Evolutionary conservation across 2,797 vertebrate genomes (phyloP), one percentile per base, ranked within the genome.

Genomic region (Phataginus tricuspis): DNA sequence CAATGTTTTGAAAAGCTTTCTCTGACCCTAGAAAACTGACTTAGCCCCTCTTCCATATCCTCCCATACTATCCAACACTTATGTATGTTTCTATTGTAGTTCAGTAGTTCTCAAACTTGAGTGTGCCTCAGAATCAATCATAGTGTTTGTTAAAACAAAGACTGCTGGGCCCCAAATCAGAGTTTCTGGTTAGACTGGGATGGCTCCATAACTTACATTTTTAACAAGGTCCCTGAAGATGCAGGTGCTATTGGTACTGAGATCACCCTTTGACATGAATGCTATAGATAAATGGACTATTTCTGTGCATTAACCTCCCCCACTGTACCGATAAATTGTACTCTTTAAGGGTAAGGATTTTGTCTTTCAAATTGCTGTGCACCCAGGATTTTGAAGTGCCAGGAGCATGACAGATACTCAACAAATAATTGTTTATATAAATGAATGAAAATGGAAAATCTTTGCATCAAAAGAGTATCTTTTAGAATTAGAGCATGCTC

Each of bases 401-500:
- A 63, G 59, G 57, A 84, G 27, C 37, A 29, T 45, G 57, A 64
- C 2, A 83, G 29, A 53, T 37, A 72, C 16, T 86, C 8, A 74
- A 77, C 37, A 69, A 59, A 79, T 51, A 78, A 51, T 69, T 39
- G 29, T 27, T 71, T 80, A 69, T 34, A 84, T 80, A 13, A 87
- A 74, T 78, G 34, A 80, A 72, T 15, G 1, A 64, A 97, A 61
- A 37, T 34, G 16, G 75, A 49, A 77, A 69, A 92, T 85, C 23
- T 61, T 85, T 63, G 42, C 27, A 71, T 57, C 12, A 29, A 75
- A 19, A 84, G 63, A 90, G 68, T 51, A 57, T 29, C 57, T 92
- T 95, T 94, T 87, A 94, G 61, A 87, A 83, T 75, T 72, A 63
- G 23, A 74, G 42, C 15, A 25, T 63, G 31, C 77, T 90, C 90